Base-by-base conservation (phyloP, 2,888 invertebrate genomes). In the Anodontia alba region DNA sequence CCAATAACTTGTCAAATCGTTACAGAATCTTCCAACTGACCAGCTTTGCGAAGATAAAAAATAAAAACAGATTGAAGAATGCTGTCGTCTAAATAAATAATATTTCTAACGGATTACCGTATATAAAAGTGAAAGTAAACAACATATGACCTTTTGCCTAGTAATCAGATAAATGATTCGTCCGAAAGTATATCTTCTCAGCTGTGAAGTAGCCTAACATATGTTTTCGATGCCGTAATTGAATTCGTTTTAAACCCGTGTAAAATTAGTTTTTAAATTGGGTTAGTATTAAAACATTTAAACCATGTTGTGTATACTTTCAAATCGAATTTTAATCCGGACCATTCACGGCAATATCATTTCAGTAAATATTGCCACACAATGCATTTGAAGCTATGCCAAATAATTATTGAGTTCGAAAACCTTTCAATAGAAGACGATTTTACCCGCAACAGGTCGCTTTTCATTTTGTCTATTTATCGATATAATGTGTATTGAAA, bases 381-480 rank as follows among this genome's bases (percentile, higher is more conserved):
- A 70, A 42, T 31, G 29, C 46, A 49, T 31, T 49, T 70, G 70
- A 43, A 29, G 20, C 3, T 12, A 2, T 70, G 70, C 49, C 46
- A 70, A 46, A 49, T 31, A 31, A 12, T 31, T 15, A 43, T 62
- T 62, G 54, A 54, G 54, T 26, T 62, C 10, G 20, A 33, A 1
- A 33, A 54, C 54, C 54, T 62, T 31, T 62, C 33, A 1, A 17
- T 33, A 33, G 33, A 62, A 33, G 62, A 33, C 31, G 62, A 62
- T 17, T 62, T n/a, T 62, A 62, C 62, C 62, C 33, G 23, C 3
- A 62, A 33, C 62, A 33, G 33, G 20, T 33, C 17, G 26, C 33
- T 62, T 62, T 31, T 43, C 68, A 38, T 38, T 68, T 43, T 68
- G 36, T 42, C 42, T 31, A 42, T 43, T 68, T 43, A 68, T 43